Conservation (phyloP, 1,140 invertebrate genomes). For the Heliothis virescens region DNA sequence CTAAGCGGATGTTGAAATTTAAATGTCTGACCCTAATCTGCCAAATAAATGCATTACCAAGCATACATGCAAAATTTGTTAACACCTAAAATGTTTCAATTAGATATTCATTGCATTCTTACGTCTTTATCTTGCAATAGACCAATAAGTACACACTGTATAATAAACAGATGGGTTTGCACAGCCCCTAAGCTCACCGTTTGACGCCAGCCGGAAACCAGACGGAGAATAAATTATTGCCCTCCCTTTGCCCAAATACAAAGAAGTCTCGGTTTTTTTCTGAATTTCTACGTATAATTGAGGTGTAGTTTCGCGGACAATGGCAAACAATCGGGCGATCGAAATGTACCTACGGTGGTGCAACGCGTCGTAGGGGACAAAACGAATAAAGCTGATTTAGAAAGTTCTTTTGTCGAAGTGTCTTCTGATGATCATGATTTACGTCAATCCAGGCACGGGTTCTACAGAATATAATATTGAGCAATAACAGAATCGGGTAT, state of each 20-base stretch:
- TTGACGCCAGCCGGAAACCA: constrained; percentile 66
- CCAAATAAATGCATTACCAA: neutral
- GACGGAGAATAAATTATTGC: constrained; percentile 65
- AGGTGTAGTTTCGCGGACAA: constrained; percentile 69
- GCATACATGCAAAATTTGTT: too few species aligned
- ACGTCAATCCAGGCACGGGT: constrained; percentile 60
- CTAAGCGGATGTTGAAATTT: neutral
- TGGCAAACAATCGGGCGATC: constrained; percentile 58
- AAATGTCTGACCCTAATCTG: neutral
- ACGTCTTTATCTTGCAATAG: constrained; percentile 13
- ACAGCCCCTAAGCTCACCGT: constrained; percentile 41
- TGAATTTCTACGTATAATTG: constrained; percentile 64
- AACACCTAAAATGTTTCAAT: too few species aligned
- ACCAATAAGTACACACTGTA: constrained; percentile 17
- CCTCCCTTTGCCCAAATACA: constrained; percentile 61
- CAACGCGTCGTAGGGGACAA: constrained; percentile 60
- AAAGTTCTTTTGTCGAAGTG: constrained; percentile 60
- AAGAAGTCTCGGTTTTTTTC: constrained; percentile 59
- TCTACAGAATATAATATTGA: constrained; percentile 60
- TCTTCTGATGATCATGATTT: constrained; percentile 64
- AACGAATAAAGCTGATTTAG: constrained; percentile 58
- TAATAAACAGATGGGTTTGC: constrained; percentile 36
- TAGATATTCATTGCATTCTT: neutral
- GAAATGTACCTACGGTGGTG: constrained; percentile 53
- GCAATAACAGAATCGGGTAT: constrained; percentile 49